Evolutionary conservation across 2,888 invertebrate species (phyloP).

Genomic region (Cremastinae sp.): DNA sequence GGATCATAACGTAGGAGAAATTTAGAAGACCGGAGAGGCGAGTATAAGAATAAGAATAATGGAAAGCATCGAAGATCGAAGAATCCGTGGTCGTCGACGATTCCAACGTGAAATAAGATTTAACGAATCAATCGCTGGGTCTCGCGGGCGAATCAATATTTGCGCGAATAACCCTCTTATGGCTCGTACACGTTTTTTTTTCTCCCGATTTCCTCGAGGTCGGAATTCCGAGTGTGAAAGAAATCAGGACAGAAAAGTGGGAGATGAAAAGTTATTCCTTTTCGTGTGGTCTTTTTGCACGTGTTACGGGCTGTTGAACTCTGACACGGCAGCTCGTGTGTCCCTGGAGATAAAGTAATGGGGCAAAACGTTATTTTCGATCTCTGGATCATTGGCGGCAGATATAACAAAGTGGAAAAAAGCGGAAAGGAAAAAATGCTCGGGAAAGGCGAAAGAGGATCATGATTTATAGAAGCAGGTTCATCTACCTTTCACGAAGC

Average conservation of each 20-base stretch:
- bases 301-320: constrained; percentile 24
- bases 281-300: constrained; percentile 6
- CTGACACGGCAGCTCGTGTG: constrained; percentile 28
- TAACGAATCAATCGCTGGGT: constrained; percentile 15
- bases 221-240: no score
- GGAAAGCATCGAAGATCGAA: neutral
- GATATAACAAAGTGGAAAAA: constrained; percentile 33
- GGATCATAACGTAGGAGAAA: neutral
- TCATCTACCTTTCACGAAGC: constrained; percentile 34
- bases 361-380: constrained; percentile 33
- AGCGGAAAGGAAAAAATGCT: no score
- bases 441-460: constrained; percentile 33
- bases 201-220: neutral
- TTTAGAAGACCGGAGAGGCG: neutral
- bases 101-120: neutral
- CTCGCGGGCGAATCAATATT: constrained; percentile 12
- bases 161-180: neutral
- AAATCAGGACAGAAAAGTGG: no score
- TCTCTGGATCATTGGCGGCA: constrained; percentile 1
- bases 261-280: no score
- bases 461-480: constrained; percentile 48
- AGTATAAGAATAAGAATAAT: no score
- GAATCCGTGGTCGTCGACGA: neutral
- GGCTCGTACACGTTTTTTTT: constrained; percentile 4
- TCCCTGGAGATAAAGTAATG: constrained; percentile 49